Conservation (phyloP, 92 coral and sea anemone genomes). For the Epizoanthus illoricatus region DNA sequence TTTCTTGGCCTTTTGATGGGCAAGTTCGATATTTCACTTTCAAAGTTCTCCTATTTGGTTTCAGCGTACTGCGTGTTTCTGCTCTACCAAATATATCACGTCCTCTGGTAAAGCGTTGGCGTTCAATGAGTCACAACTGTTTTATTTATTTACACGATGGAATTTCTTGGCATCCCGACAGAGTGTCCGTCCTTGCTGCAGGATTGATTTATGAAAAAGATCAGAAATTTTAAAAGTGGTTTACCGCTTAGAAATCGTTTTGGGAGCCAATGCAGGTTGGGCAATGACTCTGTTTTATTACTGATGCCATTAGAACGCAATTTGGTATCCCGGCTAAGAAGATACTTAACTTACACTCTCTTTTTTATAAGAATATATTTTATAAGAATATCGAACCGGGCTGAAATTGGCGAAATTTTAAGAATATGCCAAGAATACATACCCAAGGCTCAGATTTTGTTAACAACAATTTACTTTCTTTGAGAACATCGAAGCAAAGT, state of each 20-base stretch:
- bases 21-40: conserved; percentile 8
- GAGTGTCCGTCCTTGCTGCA: too few species aligned
- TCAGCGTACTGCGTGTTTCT: conserved; percentile 29
- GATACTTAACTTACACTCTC: too few species aligned
- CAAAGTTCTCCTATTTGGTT: conserved; percentile 40
- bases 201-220: background rate
- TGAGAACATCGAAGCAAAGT: too few species aligned
- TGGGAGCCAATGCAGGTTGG: conserved; percentile 47
- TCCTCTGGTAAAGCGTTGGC: conserved; percentile 23
- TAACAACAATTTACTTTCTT: too few species aligned
- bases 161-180: background rate
- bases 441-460: too few species aligned
- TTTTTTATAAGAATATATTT: too few species aligned
- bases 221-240: background rate
- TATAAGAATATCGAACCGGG: too few species aligned
- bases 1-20: conserved; percentile 29
- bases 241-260: conserved; percentile 26
- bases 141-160: too few species aligned
- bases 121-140: too few species aligned
- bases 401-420: too few species aligned
- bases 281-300: conserved; percentile 41
- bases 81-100: conserved; percentile 21
- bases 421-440: too few species aligned
- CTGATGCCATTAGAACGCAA: conserved; percentile 34
- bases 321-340: conserved; percentile 12